Evolutionary conservation across 1,140 invertebrate genomes (phyloP), one percentile per base, ranked within the genome.

Genomic region (Tyrophagus putrescentiae): DNA sequence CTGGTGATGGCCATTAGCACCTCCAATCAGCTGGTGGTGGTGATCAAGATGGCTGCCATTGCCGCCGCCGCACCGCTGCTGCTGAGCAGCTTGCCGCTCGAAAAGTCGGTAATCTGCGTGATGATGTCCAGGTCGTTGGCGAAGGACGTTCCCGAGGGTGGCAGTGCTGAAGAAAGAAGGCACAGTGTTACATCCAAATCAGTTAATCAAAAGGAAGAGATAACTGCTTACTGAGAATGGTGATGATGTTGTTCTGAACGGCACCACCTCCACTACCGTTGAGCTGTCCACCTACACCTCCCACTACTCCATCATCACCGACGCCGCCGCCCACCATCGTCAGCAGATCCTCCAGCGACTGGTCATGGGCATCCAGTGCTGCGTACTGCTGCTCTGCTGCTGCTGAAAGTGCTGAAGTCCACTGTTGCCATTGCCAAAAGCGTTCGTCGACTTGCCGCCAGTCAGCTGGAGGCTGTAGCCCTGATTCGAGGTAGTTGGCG

Each of bases 161-260:
- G 45, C 31, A 7, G 31, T 48, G 36, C 36, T 39, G 21, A 39
- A 39, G 21, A 39, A 39, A 48, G 23, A 48, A 25, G 23, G 31
- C 23, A 7, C 31, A 48, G 31, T 6, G 21, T 48, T 48, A 7
- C 9, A 48, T 48, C 23, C 23, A 48, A 48, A 7, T 25, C 31
- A 25, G 7, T 25, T 21, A 48, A 48, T 48, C 9, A 48, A 48
- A 7, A 9, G 21, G 31, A 48, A 48, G 32, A 52, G 7, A 9
- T 29, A 48, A 48, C 21, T 28, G 32, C 48, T 1, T 52, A 54
- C 52, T 18, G n/a, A 54, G 25, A 13, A 54, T 54, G 25, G 52
- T 54, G 13, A 54, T 54, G 25, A 54, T 27, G 39, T 54, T 54
- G 2, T n/a, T n/a, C n/a, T n/a, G n/a, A n/a, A n/a, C n/a, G n/a